These are phyloP conservation scores for Zaprionus africanus DNA, from an alignment of 1,140 invertebrate genomes.

Conservation along the genomic window DNA sequence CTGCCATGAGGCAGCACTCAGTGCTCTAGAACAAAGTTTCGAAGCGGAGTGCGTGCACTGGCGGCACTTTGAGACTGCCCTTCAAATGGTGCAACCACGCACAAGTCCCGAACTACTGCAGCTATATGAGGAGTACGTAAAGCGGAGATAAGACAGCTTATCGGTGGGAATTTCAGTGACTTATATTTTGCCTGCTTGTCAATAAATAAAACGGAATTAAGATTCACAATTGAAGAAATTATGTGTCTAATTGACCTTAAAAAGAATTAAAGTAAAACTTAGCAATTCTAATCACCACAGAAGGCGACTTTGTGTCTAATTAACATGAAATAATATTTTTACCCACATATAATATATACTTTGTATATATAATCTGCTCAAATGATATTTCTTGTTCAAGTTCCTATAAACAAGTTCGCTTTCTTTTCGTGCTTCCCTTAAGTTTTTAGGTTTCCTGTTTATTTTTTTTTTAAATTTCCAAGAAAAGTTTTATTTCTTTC, in stretches of 20 bases:
- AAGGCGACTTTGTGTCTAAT: not conserved
- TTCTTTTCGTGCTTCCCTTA: too few species aligned
- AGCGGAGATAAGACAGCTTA: constrained; percentile 24
- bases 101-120: constrained; percentile 88
- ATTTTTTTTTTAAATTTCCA: too few species aligned
- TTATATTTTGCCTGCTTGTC: not conserved
- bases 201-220: not conserved
- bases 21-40: constrained; percentile 90
- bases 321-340: not conserved
- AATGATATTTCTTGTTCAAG: not conserved
- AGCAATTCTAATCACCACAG: too few species aligned
- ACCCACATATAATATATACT: not conserved
- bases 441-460: too few species aligned
- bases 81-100: constrained; percentile 89
- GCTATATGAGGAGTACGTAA: constrained; percentile 87
- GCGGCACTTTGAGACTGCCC: constrained; percentile 89
- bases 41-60: constrained; percentile 85
- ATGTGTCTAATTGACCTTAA: not conserved
- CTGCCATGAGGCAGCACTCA: constrained; percentile 93
- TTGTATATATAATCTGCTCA: not conserved
- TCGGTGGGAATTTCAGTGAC: not conserved
- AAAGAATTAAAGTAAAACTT: too few species aligned
- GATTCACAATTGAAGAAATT: not conserved
- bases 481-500: too few species aligned
- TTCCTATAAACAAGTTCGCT: not conserved